Evolutionary conservation across 2,797 vertebrate species (phyloP), one percentile per base, ranked within the genome.

Genomic region (Cynopterus sphinx): DNA sequence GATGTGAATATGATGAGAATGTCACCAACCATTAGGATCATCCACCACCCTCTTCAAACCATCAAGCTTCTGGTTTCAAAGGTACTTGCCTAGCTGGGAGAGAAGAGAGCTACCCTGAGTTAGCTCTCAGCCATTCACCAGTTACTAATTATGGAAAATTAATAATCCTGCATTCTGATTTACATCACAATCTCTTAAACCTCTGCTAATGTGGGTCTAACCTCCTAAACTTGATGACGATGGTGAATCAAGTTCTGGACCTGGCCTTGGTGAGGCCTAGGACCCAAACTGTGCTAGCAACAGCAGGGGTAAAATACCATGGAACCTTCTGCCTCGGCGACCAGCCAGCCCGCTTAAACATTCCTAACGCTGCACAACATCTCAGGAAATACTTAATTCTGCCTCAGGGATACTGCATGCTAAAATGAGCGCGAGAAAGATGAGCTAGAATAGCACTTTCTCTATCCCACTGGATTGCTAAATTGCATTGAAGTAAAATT

Each of bases 21-120:
- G 95, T 95, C 95, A 97, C 86, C 91, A 78, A 9, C 68, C 43
- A 96, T 97, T 96, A 97, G 91, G 75, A 95, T 97, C 95, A 97
- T 61, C 68, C 59, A 13, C 68, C 74, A 88, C 71, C 68, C 51
- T 41, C 0, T 84, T 65, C 71, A 93, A 83, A 68, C 49, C 49
- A 74, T 36, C 51, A 74, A 68, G 63, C 61, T 94, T 46, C 88
- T 83, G 94, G 59, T 43, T 96, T 81, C 74, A 24, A 53, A 91
- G 73, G 17, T 57, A 63, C 83, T 33, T 75, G 87, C 59, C 19
- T 49, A 16, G 53, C 11, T 70, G 53, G 61, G 51, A 75, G 59
- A 55, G 36, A 79, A 65, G 0, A 22, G n/a, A 31, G 39, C 33
- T 65, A 71, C 74, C 6, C 2, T 5, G 24, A 74, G 68, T 41